A percentile compares a stretch with the other conserved stretches of the same genome.
Conservation (phyloP, 2,888 invertebrate species). For the Mesorhabditis spiculigera region DNA sequence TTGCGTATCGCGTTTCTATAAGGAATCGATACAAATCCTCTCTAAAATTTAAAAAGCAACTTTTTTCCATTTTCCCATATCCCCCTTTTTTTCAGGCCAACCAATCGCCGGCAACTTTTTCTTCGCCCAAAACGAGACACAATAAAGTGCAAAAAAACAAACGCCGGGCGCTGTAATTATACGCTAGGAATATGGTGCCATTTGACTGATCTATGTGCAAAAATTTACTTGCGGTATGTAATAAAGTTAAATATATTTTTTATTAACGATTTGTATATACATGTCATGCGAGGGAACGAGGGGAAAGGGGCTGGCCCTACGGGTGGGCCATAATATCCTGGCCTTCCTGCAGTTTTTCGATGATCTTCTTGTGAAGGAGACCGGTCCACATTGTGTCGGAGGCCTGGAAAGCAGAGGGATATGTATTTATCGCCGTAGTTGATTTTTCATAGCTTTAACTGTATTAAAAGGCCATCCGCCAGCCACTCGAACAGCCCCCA, state of each 20-base stretch:
- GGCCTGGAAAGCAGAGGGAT: background rate
- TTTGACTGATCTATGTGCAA: no score
- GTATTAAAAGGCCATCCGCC: no score
- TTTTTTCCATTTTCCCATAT: background rate
- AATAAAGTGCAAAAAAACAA: constrained; percentile 18
- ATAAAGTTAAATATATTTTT: no score
- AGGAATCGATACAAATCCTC: background rate
- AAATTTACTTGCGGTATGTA: no score
- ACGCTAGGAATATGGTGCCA: no score
- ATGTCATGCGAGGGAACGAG: background rate
- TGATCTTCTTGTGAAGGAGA: background rate
- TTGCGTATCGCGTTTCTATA: background rate
- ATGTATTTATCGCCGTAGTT: no score
- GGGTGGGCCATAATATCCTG: background rate
- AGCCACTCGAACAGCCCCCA: no score
- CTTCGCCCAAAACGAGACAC: constrained; percentile 50
- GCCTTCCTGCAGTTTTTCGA: background rate
- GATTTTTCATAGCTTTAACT: no score
- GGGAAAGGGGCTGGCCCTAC: background rate
- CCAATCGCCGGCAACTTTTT: constrained; percentile 58
- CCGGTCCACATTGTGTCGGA: constrained; percentile 5
- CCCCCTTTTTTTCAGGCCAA: constrained; percentile 34
- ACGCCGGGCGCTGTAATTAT: no score
- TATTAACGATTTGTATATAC: no score
- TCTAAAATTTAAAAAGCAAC: background rate